phyloP scores from a whole-genome alignment of 2,888 invertebrate species.

The Ganaspis brasiliensis region DNA sequence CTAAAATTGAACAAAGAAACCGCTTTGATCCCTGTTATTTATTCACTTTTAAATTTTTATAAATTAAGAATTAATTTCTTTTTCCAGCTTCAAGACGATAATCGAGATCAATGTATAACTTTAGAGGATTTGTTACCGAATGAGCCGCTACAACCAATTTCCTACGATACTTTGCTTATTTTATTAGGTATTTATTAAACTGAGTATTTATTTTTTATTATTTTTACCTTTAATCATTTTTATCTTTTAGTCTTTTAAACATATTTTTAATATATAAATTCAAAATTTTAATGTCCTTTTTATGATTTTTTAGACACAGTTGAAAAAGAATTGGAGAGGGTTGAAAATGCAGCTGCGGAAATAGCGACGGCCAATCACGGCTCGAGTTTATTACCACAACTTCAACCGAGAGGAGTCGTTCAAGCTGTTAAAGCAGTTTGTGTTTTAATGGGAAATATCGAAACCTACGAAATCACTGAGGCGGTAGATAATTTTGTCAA shows the following conservation, averaged over 20 bases:
- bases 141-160: constrained; percentile 88
- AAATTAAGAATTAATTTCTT: too few relatives aligned
- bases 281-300: not conserved
- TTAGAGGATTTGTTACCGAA: constrained; percentile 91
- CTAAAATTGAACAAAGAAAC: too few relatives aligned
- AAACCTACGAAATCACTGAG: constrained; percentile 92
- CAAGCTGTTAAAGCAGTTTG: constrained; percentile 97
- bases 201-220: too few relatives aligned
- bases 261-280: not conserved
- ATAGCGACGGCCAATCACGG: constrained; percentile 76
- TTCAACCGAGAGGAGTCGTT: constrained; percentile 88
- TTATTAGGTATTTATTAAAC: constrained; percentile 86
- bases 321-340: constrained; percentile 90
- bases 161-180: constrained; percentile 92
- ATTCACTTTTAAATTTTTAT: too few relatives aligned
- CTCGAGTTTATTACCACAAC: constrained; percentile 76
- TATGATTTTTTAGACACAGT: constrained; percentile 84
- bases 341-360: constrained; percentile 85
- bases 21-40: too few relatives aligned
- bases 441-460: constrained; percentile 92
- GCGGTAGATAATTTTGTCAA: constrained; percentile 86
- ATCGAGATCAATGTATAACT: constrained; percentile 87
- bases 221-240: not conserved
- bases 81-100: constrained; percentile 87
- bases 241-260: not conserved